Conservation (phyloP, 2,113 vertebrate genomes). For the Gymnorhina tibicen region DNA sequence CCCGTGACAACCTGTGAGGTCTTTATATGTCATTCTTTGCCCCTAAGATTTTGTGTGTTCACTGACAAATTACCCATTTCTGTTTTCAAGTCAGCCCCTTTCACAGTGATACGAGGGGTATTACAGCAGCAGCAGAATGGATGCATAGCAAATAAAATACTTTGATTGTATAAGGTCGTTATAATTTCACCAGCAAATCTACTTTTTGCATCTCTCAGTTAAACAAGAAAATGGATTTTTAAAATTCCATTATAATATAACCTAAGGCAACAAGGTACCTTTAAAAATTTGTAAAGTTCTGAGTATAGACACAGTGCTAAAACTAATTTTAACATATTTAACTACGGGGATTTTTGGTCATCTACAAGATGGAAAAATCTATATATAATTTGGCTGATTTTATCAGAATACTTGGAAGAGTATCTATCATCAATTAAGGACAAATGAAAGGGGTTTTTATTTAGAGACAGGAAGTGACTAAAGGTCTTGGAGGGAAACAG, state of each 20-base stretch:
- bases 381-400: not conserved
- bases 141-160: not conserved
- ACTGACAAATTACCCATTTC: not conserved
- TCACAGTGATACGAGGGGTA: not conserved
- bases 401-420: slow-evolving; percentile 16
- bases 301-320: not conserved
- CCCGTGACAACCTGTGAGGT: not conserved
- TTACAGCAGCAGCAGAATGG: not conserved
- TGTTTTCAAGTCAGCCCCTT: not conserved
- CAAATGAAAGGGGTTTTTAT: slow-evolving; percentile 20
- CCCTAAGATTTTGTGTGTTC: not conserved
- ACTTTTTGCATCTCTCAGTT: not conserved
- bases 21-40: not conserved
- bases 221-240: not conserved
- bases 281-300: not conserved
- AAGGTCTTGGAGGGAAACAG: slow-evolving; percentile 41
- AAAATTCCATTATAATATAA: not conserved
- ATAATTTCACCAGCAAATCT: not conserved
- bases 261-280: not conserved
- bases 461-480: slow-evolving; percentile 50
- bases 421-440: not conserved
- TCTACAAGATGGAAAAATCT: not conserved
- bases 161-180: not conserved
- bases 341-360: not conserved
- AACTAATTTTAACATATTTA: not conserved